Evolutionary conservation across 1,140 invertebrate genomes (phyloP), one percentile per base, ranked within the genome.

Genomic region (Zaprionus capensis): DNA sequence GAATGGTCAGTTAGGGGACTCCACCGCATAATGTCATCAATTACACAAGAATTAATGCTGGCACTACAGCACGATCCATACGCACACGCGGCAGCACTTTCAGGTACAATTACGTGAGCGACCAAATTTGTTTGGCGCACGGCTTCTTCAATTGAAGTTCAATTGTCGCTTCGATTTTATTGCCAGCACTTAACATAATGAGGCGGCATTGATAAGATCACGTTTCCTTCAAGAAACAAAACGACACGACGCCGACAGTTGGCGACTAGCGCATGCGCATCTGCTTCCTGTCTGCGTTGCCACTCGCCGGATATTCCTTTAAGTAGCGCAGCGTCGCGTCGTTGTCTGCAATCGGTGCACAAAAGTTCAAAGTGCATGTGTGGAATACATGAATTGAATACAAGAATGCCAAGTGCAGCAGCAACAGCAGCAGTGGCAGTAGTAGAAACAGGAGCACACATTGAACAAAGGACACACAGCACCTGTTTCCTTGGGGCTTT

Each of bases 401-500:
- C 6, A 46, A 17, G 41, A 81, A 65, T 88, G 64, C 82, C 76
- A 72, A 84, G 81, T 84, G 83, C 84, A 78, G 41, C 14, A 68
- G 51, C 44, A 31, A 12, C 28, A n/a, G 44, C 58, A 17, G 49
- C 53, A 36, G 31, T 17, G 11, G 41, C 57, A 20, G 44, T 26
- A n/a, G 49, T 26, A 46, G 41, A 3, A 51, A 28, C 22, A 56
- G 51, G 9, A 62, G 11, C 26, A 58, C 24, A 28, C 26, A 61
- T 67, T 63, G 70, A 73, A 90, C 78, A 88, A 88, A 82, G 86
- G 85, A 88, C 71, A 75, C 76, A 88, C 84, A 34, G 31, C 85
- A 88, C 85, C 85, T 88, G 85, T 88, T 88, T 88, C 85, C 85
- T 88, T 90, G 85, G 76, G 86, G 86, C 78, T 90, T 90, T 90